Percentiles rank a stretch among this genome's conserved stretches.
These are phyloP conservation scores for Mermis nigrescens DNA, from an alignment of 2,888 invertebrate genomes.

Conservation along the genomic window DNA sequence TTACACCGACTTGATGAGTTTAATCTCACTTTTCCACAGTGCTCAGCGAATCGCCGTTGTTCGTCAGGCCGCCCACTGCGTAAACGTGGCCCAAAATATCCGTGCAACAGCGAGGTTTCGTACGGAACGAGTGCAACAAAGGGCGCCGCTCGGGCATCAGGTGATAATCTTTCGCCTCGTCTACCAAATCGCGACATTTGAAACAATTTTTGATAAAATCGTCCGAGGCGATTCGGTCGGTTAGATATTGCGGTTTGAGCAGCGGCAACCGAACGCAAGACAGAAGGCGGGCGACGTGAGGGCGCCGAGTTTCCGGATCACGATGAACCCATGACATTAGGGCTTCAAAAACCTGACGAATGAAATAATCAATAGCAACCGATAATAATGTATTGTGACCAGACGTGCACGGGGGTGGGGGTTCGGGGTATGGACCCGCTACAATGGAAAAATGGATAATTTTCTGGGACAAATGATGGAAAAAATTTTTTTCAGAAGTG, in stretches of 20 bases:
- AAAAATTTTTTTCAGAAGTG: no score
- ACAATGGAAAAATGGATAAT: no score
- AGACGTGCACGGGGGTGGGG: neutral
- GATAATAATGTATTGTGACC: neutral
- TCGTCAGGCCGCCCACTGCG: constrained; percentile 64
- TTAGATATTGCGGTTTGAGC: constrained; percentile 57
- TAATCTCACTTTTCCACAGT: constrained; percentile 54
- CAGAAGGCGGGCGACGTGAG: constrained; percentile 46
- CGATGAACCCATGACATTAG: constrained; percentile 59
- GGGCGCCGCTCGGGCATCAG: constrained; percentile 61
- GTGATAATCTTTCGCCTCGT: constrained; percentile 70
- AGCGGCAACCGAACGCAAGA: constrained; percentile 57
- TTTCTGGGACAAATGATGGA: no score
- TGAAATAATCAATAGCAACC: neutral
- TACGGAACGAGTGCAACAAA: constrained; percentile 54
- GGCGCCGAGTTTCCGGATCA: constrained; percentile 42
- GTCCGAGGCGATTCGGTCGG: constrained; percentile 42
- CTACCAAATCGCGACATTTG: constrained; percentile 49
- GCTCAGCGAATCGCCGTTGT: constrained; percentile 56
- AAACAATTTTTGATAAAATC: constrained; percentile 25
- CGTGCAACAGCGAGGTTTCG: constrained; percentile 53
- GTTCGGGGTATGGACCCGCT: no score
- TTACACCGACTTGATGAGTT: neutral
- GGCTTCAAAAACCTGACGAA: constrained; percentile 52
- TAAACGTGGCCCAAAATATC: constrained; percentile 54